Conservation (phyloP, 1,140 invertebrate species). For the Drosophila bifasciata region DNA sequence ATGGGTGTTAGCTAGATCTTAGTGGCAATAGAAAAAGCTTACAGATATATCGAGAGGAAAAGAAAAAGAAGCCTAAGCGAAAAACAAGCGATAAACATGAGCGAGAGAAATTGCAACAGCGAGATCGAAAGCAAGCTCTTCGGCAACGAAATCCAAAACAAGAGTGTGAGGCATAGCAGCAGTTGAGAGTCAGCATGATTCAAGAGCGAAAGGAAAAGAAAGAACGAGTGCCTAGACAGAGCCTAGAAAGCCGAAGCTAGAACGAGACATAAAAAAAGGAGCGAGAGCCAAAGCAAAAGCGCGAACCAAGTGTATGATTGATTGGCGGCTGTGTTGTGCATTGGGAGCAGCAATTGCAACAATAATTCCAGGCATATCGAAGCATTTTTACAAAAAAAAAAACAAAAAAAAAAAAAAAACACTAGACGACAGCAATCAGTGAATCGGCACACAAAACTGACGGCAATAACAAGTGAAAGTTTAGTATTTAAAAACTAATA, state of each 20-base stretch:
- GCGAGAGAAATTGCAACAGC: no score
- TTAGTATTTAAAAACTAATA: constrained; percentile 23
- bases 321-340: constrained; percentile 53
- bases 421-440: constrained; percentile 57
- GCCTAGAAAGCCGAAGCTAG: constrained; percentile 1
- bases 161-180: no score
- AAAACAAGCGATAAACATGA: no score
- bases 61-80: no score
- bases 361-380: constrained; percentile 81
- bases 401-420: constrained; percentile 26
- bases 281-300: constrained; percentile 4
- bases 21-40: no score
- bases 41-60: no score
- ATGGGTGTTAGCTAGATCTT: no score
- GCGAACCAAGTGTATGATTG: constrained; percentile 2
- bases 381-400: constrained; percentile 67
- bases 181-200: no score
- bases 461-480: constrained; percentile 51
- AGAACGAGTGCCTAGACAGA: no score
- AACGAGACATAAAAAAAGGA: background rate
- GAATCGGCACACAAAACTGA: constrained; percentile 45
- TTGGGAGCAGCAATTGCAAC: constrained; percentile 72
- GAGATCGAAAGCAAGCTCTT: no score
- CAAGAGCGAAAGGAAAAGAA: no score
- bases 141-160: no score